Conservation (phyloP, 2,113 vertebrate species). For the Panurus biarmicus region DNA sequence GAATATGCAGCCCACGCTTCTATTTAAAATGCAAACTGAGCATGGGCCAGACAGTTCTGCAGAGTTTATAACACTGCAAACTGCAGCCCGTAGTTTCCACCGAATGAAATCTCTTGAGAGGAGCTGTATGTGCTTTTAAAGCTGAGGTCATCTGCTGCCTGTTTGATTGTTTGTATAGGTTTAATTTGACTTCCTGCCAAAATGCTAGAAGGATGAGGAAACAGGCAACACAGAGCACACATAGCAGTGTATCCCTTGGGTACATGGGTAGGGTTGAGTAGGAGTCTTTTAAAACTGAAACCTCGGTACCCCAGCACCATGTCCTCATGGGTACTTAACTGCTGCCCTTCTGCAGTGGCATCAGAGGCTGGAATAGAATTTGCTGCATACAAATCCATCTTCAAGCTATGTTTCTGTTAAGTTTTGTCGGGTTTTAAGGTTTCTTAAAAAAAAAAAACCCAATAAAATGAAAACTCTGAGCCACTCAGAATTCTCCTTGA, state of each 20-base stretch:
- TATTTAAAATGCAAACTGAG: not conserved
- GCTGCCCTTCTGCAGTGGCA: not conserved
- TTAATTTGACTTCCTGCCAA: not conserved
- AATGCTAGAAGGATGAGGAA: not conserved
- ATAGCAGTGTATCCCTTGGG: not conserved
- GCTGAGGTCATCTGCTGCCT: not conserved
- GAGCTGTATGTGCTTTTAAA: not conserved
- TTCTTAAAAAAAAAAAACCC: not conserved
- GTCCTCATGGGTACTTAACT: not conserved
- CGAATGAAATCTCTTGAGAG: not conserved
- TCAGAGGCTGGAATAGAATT: not conserved
- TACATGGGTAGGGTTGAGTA: not conserved
- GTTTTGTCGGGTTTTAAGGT: not conserved
- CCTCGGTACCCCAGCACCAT: not conserved
- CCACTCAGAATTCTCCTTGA: not conserved
- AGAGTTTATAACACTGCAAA: not conserved
- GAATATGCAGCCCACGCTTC: not conserved
- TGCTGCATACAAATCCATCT: not conserved
- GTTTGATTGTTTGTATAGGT: not conserved
- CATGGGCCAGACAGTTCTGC: not conserved
- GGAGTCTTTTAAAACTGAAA: not conserved
- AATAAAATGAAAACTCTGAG: not conserved
- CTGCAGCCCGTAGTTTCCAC: not conserved
- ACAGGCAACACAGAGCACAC: not conserved
- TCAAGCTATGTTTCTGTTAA: not conserved